phyloP scores from a whole-genome alignment of 2,888 invertebrate genomes.

The Drosophila robusta region DNA sequence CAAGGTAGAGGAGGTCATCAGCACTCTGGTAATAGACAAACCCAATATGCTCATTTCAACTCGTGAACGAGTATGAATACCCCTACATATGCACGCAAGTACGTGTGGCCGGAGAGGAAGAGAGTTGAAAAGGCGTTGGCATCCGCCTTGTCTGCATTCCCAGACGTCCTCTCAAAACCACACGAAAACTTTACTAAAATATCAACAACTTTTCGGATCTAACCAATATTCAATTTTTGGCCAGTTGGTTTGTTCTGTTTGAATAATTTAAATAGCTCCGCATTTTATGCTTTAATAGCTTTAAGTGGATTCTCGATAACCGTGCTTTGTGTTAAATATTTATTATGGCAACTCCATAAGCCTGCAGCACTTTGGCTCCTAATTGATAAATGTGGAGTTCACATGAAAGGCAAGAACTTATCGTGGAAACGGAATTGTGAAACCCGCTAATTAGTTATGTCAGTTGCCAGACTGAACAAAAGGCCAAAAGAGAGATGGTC shows the following conservation, averaged over 20 bases:
- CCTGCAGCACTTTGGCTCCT: neutral
- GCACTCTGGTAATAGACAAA: no score
- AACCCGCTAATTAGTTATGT: neutral
- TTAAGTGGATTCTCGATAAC: neutral
- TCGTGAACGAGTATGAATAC: neutral
- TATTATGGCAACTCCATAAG: neutral
- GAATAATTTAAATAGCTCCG: constrained; percentile 1
- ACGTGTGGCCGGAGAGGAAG: neutral
- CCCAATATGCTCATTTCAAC: no score
- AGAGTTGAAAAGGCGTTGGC: constrained; percentile 6
- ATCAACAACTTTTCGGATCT: constrained; percentile 27
- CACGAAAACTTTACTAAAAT: constrained; percentile 54
- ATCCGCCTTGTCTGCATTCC: constrained; percentile 48
- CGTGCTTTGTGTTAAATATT: neutral
- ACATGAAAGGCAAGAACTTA: neutral
- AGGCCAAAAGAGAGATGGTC: constrained; percentile 2
- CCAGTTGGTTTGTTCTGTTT: neutral
- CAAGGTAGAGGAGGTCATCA: no score
- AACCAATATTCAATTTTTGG: constrained; percentile 17
- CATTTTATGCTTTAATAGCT: neutral
- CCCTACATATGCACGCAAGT: neutral
- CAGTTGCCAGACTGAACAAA: neutral
- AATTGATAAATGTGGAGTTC: neutral
- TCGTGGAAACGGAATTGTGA: neutral
- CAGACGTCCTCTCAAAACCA: constrained; percentile 48